Percentiles rank a stretch among this genome's conserved stretches.
These are phyloP conservation scores for Cetoscarus ocellatus DNA, from an alignment of 2,797 vertebrate genomes.

Conservation along the genomic window DNA sequence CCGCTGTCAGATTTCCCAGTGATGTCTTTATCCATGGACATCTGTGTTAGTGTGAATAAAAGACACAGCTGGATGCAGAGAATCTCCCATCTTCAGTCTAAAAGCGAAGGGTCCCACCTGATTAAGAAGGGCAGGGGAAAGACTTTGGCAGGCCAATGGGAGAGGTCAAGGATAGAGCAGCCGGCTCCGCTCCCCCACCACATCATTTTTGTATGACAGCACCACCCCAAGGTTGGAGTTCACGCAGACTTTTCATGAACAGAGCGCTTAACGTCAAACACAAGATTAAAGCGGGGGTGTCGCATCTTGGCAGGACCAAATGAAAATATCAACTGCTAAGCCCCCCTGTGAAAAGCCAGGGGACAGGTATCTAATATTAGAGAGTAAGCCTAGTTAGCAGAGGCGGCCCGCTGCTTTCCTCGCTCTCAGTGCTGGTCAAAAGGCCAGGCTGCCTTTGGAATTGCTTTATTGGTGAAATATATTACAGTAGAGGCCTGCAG, in stretches of 20 bases:
- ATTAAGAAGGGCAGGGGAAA: conserved; percentile 85
- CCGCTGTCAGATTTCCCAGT: conserved; percentile 10
- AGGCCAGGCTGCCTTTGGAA: conserved; percentile 79
- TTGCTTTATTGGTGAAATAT: conserved; percentile 86
- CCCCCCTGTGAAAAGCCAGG: conserved; percentile 85
- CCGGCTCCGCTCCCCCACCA: conserved; percentile 74
- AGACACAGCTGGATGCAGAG: conserved; percentile 69
- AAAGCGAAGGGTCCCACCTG: conserved; percentile 82
- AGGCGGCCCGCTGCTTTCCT: conserved; percentile 79
- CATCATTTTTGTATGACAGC: conserved; percentile 87
- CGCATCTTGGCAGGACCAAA: conserved; percentile 89
- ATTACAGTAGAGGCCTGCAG: conserved; percentile 87
- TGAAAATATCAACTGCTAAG: conserved; percentile 94
- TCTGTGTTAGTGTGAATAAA: conserved; percentile 62
- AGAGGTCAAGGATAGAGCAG: conserved; percentile 85
- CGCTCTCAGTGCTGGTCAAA: conserved; percentile 79
- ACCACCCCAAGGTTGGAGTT: conserved; percentile 89
- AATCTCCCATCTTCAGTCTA: conserved; percentile 67
- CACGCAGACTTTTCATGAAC: conserved; percentile 92
- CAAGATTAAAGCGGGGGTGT: conserved; percentile 92
- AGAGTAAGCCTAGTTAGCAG: conserved; percentile 87
- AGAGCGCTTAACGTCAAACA: conserved; percentile 90
- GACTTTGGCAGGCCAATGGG: conserved; percentile 82
- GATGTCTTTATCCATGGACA: conserved; percentile 49
- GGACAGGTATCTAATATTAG: conserved; percentile 91